Evolutionary conservation across 2,113 vertebrate genomes (phyloP).

Genomic region (Ammodramus savannarum): DNA sequence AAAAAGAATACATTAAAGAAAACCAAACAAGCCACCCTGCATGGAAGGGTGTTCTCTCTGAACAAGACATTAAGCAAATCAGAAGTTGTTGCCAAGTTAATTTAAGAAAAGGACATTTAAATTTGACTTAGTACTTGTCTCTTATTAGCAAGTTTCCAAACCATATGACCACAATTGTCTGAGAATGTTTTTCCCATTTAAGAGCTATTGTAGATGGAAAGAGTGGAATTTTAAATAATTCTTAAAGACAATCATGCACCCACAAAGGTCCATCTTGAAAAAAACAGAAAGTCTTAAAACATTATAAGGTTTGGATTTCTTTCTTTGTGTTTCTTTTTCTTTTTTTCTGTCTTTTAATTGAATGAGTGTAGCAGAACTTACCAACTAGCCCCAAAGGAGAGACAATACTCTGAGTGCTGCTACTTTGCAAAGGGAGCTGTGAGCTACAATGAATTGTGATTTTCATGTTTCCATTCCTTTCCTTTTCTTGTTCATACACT

Average conservation of each 20-base stretch:
- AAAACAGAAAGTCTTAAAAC: background rate
- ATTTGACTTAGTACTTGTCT: background rate
- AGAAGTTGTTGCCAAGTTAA: background rate
- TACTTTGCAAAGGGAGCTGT: background rate
- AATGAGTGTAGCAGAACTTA: background rate
- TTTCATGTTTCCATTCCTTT: background rate
- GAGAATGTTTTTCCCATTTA: background rate
- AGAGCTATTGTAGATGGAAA: background rate
- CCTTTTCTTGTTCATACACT: background rate
- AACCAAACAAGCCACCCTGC: background rate
- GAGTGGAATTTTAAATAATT: background rate
- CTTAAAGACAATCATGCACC: background rate
- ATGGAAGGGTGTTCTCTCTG: background rate
- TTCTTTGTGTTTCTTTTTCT: background rate
- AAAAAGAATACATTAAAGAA: background rate
- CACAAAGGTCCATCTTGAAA: background rate
- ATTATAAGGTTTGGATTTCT: background rate
- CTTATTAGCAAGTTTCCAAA: background rate
- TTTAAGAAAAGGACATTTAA: background rate
- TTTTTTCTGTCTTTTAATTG: background rate
- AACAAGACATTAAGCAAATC: background rate
- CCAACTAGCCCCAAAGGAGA: background rate
- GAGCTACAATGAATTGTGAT: background rate
- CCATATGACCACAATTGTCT: background rate
- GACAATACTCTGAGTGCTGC: background rate